Evolutionary conservation across 2,797 vertebrate species (phyloP).

Genomic region (Craterocephalus amniculus): DNA sequence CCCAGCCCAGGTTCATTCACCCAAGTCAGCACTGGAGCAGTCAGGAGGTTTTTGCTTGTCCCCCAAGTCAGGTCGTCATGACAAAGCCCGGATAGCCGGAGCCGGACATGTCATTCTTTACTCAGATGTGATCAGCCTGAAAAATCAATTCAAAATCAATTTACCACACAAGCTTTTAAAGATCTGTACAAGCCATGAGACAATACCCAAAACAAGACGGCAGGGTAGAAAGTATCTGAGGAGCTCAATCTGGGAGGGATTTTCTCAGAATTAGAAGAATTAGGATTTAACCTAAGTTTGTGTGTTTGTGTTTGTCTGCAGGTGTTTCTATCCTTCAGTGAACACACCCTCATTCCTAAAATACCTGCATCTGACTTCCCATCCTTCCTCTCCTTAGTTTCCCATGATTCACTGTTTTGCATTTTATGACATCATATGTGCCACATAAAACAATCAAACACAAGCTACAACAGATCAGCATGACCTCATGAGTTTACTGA

Average conservation of each 20-base stretch:
- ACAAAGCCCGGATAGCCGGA: too few relatives aligned
- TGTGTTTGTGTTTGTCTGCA: background rate
- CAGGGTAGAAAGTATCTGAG: background rate
- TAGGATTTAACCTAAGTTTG: background rate
- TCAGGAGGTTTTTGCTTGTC: too few relatives aligned
- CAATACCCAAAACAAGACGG: background rate
- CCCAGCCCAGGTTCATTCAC: too few relatives aligned
- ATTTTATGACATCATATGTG: background rate
- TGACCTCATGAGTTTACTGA: background rate
- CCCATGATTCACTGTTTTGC: conserved; percentile 36
- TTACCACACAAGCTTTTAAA: too few relatives aligned
- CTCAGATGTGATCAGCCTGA: too few relatives aligned
- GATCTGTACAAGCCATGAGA: background rate
- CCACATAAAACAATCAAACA: background rate
- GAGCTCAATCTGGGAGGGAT: background rate
- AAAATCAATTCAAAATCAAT: too few relatives aligned
- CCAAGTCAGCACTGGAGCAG: too few relatives aligned
- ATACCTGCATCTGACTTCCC: conserved; percentile 25
- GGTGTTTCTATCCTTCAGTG: background rate
- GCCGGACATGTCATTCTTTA: too few relatives aligned
- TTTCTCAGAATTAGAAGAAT: background rate
- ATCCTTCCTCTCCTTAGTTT: conserved; percentile 21
- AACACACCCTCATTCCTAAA: conserved; percentile 70
- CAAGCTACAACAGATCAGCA: background rate
- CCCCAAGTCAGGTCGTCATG: too few relatives aligned